Conservation (phyloP, 2,113 vertebrate genomes). For the Numenius arquata region DNA sequence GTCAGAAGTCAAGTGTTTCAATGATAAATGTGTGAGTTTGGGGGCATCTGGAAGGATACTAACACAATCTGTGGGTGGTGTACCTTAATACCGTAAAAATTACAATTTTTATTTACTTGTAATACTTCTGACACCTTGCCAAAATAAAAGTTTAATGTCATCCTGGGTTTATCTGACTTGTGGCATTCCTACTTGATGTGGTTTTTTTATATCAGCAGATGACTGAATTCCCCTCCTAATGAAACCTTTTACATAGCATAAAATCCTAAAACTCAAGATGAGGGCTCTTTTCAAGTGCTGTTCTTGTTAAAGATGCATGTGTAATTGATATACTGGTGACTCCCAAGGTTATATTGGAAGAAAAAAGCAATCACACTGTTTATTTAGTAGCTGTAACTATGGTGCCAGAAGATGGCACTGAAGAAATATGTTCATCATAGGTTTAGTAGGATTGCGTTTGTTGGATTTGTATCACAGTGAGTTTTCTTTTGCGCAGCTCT, state of each 20-base stretch:
- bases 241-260: background rate
- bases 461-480: background rate
- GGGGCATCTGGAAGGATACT: background rate
- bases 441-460: background rate
- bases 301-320: background rate
- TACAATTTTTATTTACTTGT: background rate
- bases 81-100: background rate
- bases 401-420: background rate
- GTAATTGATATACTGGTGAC: background rate
- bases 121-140: background rate
- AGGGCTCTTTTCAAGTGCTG: background rate
- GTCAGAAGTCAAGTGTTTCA: background rate
- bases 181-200: background rate
- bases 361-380: background rate
- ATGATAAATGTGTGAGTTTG: background rate
- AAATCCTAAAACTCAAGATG: background rate
- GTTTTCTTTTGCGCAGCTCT: background rate
- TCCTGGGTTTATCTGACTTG: background rate
- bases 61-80: background rate
- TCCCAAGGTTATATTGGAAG: background rate
- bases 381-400: background rate
- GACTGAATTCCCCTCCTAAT: background rate
- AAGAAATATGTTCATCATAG: background rate
- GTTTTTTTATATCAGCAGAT: background rate
- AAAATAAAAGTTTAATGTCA: background rate